Evolutionary conservation across 2,113 vertebrate genomes (phyloP), one percentile per base, ranked within the genome.

Genomic region (Eubucco bourcierii): DNA sequence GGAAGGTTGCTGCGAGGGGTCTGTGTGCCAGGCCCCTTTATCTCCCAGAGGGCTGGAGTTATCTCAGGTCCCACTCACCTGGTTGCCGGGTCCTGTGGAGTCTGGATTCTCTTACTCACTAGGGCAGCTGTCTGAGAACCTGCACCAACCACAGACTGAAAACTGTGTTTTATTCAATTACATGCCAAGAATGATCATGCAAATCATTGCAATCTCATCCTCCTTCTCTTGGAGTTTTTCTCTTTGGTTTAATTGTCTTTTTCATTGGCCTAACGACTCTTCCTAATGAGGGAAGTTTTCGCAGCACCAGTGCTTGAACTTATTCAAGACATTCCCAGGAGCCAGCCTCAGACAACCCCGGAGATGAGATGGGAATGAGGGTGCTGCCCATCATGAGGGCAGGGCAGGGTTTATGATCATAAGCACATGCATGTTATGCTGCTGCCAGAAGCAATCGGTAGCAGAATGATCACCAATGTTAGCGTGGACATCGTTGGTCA

Each of bases 91-190:
- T 44, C 41, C 37, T 13, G 15, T 6, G 14, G 55, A 34, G 53
- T 33, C 29, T 1, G 1, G n/a, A 18, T 4, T 10, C 52, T 80
- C 59, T 56, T 80, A 55, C 64, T 29, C 0, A 0, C 0, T 9
- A 46, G 27, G 15, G 27, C 39, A 87, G 59, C 60, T 34, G 74
- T 15, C 52, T 82, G 81, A 68, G 80, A 82, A 87, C 31, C 74
- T 37, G 21, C 13, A 29, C 12, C 33, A 17, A 27, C 20, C 20
- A 19, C 15, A 27, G 74, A 60, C 1, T 15, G 20, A 59, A 90
- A 87, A 1, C 23, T 25, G 4, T 3, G 11, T 64, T 96, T 87
- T 33, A 71, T 34, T 64, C 55, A 15, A 60, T 52, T 70, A 56
- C 90, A 47, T 15, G 23, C 33, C 27, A 59, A 29, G 10, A 75